phyloP scores from a whole-genome alignment of 2,797 vertebrate species.

The Paramormyrops hopkinsi region DNA sequence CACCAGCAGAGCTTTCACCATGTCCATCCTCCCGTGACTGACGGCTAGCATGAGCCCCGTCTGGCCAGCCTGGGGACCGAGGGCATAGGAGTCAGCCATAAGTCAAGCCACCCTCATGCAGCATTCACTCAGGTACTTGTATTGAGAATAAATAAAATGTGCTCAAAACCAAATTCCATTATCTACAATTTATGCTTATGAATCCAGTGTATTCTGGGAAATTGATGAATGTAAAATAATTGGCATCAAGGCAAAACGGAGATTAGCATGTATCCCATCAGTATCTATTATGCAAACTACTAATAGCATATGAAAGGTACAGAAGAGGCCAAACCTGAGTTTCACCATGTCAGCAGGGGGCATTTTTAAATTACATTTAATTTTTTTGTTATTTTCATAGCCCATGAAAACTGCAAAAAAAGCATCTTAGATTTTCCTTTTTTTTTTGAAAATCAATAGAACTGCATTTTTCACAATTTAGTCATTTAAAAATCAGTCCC shows the following conservation, averaged over 20 bases:
- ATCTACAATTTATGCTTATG: neutral
- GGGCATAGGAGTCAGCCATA: neutral
- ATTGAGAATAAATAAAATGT: neutral
- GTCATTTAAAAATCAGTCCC: neutral
- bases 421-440: neutral
- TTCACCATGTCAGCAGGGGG: neutral
- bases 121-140: neutral
- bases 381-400: neutral
- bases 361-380: neutral
- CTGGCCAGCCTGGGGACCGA: slow-evolving; percentile 77
- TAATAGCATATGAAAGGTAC: neutral
- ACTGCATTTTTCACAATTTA: neutral
- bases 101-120: neutral
- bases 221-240: neutral
- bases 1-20: slow-evolving; percentile 83
- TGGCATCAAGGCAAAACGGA: neutral
- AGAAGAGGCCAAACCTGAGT: neutral
- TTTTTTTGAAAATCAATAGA: neutral
- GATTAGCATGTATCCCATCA: neutral
- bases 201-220: neutral
- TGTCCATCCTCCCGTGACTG: slow-evolving; percentile 88
- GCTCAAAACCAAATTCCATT: neutral
- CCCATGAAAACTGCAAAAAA: neutral
- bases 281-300: neutral
- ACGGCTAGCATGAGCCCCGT: slow-evolving; percentile 95